Conservation (phyloP, 2,113 vertebrate genomes). For the Ptychochromis oligacanthus region DNA sequence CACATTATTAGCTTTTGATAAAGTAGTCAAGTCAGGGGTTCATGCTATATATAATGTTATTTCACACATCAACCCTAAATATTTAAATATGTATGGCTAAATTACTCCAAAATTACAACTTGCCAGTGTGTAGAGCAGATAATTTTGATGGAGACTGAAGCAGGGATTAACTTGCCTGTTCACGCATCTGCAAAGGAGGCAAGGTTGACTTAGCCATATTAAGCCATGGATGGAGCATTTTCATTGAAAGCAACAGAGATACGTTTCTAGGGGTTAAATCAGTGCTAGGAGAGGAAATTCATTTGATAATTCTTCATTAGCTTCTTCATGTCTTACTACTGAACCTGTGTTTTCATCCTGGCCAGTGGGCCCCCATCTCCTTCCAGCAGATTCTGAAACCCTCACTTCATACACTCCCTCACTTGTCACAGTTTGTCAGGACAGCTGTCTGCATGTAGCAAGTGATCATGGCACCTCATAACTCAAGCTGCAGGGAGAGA, state of each 20-base stretch:
- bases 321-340: background rate
- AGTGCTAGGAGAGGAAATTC: background rate
- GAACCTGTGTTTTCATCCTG: background rate
- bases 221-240: no score
- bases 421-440: slow-evolving; percentile 61
- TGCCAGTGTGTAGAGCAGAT: no score
- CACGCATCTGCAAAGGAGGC: no score
- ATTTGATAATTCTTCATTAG: background rate
- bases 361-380: background rate
- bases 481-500: slow-evolving; percentile 49
- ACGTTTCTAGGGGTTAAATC: no score
- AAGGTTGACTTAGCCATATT: no score
- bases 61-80: no score
- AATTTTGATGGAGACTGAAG: no score
- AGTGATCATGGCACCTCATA: slow-evolving; percentile 65
- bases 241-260: no score
- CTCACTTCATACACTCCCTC: slow-evolving; percentile 33
- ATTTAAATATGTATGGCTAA: no score
- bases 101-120: no score
- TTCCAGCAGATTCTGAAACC: slow-evolving; percentile 7
- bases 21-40: background rate
- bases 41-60: no score
- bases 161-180: no score
- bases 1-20: background rate
- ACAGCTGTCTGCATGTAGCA: slow-evolving; percentile 67